Base-by-base conservation (phyloP, 2,888 invertebrate genomes). In the Epinotia nisella region DNA sequence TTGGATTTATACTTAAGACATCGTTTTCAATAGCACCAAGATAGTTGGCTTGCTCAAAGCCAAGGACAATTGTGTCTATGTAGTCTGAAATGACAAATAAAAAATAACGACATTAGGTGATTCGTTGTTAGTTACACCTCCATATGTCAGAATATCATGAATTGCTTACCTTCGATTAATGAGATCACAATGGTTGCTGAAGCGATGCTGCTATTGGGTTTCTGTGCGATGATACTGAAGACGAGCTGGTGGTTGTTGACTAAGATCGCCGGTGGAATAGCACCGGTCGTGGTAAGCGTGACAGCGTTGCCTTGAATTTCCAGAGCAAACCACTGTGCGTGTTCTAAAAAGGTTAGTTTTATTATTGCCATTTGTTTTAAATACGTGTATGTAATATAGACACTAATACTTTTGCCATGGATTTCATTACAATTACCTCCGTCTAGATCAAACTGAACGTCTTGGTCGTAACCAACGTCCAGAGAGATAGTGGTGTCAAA, bases 361-460 rank as follows among this genome's bases (percentile, higher is more conserved):
- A 7, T 1, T 9, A 35, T 35, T 0, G 7, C 0, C 9, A 9
- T n/a, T 7, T 35, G 0, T 9, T 35, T 35, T 9, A 1, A 1
- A 1, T 1, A 35, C 35, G 9, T 35, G 35, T 35, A 9, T 35
- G 35, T 35, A 1, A 9, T 9, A 9, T 9, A 35, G 35, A 0
- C 1, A 35, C 2, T 9, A 35, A 35, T 35, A 41, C 13, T 15
- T 15, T 15, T 45, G 45, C 0, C 13, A 45, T 0, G 1, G 4
- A 0, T 15, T 15, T 15, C 13, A 15, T 15, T 3, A 15, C 4
- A 15, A 5, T 24, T 60, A 83, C 84, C 83, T 78, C 84, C 85
- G 62, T 79, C 79, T 0, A 85, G 76, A 41, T 13, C 45, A 59
- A 84, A 84, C 13, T 58, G 69, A 2, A 85, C 83, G 15, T 64